These are phyloP conservation scores for Falco columbarius DNA, from an alignment of 2,797 vertebrate genomes.

Conservation along the genomic window DNA sequence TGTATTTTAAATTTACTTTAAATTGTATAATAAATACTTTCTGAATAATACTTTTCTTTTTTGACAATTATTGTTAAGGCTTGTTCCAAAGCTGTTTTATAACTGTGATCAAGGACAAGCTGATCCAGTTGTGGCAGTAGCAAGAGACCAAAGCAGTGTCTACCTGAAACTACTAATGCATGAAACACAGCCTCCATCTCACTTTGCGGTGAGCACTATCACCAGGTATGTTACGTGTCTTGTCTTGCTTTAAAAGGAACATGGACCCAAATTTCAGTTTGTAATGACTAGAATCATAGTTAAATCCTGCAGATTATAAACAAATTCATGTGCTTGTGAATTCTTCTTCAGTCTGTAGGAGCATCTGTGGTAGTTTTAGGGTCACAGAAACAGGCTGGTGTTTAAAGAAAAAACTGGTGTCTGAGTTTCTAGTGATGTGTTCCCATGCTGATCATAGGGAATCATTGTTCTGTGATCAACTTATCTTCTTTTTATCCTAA, in stretches of 20 bases:
- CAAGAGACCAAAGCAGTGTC: conserved; percentile 92
- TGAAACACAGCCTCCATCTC: conserved; percentile 91
- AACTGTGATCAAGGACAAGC: conserved; percentile 94
- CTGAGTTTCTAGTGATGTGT: neutral
- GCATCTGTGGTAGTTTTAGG: neutral
- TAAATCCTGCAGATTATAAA: neutral
- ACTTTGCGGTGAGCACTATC: conserved; percentile 93
- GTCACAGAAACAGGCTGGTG: neutral
- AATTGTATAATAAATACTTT: neutral
- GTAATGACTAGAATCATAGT: neutral
- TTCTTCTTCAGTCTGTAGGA: neutral
- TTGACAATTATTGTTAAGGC: conserved; percentile 71
- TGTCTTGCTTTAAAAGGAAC: neutral
- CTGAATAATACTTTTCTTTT: neutral
- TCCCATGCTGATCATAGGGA: accelerated
- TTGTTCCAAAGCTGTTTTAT: conserved; percentile 92
- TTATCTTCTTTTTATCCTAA: neutral
- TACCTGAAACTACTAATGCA: conserved; percentile 97
- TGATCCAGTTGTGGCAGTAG: conserved; percentile 94
- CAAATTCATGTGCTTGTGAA: neutral
- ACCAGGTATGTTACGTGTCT: conserved; percentile 82
- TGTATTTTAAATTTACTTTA: neutral
- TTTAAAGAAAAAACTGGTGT: neutral
- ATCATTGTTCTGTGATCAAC: neutral
- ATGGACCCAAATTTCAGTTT: neutral